Evolutionary conservation across 2,113 vertebrate species (phyloP), one percentile per base, ranked within the genome.

Genomic region (Pitta sordida): DNA sequence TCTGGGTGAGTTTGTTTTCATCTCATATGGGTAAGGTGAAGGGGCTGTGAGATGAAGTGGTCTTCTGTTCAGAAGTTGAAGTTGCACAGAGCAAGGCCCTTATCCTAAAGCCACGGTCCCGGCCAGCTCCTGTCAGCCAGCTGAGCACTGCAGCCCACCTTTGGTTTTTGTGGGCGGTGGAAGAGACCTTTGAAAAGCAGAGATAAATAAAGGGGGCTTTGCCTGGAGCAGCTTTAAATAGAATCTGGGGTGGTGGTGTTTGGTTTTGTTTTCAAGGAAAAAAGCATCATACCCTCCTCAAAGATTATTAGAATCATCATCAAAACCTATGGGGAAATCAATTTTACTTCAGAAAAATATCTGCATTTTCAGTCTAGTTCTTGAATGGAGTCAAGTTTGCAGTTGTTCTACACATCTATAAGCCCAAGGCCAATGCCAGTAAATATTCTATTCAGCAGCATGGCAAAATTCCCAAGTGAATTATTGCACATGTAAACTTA

Each of bases 331-430:
- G 9, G 18, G 6, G 13, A 74, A 60, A 36, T 53, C 0, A 34
- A 0, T 53, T 70, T 81, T 60, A n/a, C 46, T 63, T 83, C 62
- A 77, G 46, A 29, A 60, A 46, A 90, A 10, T 15, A 30, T 7
- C 34, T 56, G 17, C 30, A 48, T 43, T 24, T 56, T 29, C 16
- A 49, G 3, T 65, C 44, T 85, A 11, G 4, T 48, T 53, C 46
- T 62, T 70, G 34, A 71, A 70, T 65, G 65, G 7, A 29, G 23
- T 1, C 13, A 62, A 32, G 12, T 52, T 46, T 77, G 20, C 32
- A 65, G 23, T 53, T 2, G 2, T 53, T 83, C 10, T 39, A 5
- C 3, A 4, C 0, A 1, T 64, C 21, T 60, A 0, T 37, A 59
- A 87, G 15, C 27, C 32, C 4, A 3, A 85, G 20, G 26, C 48